A percentile compares a stretch with the other conserved stretches of the same genome.
Evolutionary conservation across 2,797 vertebrate species (phyloP).

Genomic region (Okamejei kenojei): DNA sequence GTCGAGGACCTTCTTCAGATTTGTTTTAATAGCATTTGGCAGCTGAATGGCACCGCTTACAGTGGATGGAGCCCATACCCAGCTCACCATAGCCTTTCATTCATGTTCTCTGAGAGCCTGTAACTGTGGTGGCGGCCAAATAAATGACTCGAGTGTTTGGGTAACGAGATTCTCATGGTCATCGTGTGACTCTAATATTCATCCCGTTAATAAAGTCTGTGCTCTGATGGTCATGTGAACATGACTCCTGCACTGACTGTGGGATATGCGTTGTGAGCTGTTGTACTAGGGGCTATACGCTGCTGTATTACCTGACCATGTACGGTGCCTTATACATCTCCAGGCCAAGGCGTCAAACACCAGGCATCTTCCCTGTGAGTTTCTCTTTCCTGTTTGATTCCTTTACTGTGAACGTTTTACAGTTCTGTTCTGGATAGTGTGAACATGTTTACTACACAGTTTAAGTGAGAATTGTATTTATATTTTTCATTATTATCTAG

Average conservation of each 20-base stretch:
- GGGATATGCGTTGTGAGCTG: not conserved
- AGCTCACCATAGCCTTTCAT: no score
- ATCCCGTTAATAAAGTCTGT: not conserved
- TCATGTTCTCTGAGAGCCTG: not conserved
- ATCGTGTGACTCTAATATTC: constrained; percentile 45
- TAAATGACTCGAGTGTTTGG: not conserved
- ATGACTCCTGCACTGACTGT: not conserved
- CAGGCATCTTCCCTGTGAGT: constrained; percentile 46
- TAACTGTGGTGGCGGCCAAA: not conserved
- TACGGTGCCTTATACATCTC: constrained; percentile 42
- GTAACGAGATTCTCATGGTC: constrained; percentile 50
- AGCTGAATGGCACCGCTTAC: not conserved
- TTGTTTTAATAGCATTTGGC: not conserved
- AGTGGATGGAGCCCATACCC: no score
- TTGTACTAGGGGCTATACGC: not conserved
- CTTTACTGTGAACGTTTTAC: not conserved
- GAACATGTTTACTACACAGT: not conserved
- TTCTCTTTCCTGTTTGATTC: constrained; percentile 39
- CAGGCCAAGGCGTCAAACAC: constrained; percentile 41
- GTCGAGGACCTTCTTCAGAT: not conserved
- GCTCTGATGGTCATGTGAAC: not conserved
- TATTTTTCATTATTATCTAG: not conserved
- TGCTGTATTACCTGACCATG: constrained; percentile 44
- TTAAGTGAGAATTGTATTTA: not conserved
- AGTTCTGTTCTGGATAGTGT: not conserved